Evolutionary conservation across 2,113 vertebrate species (phyloP).

Genomic region (Oryctolagus cuniculus): mOryCun1.1 NC_091432.1:107378501-107379000

Average conservation of each 20-base stretch:
- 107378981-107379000: constrained; percentile 31
- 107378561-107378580: not conserved
- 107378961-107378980: not conserved
- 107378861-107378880: not conserved
- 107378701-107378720: constrained; percentile 57
- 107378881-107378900: constrained; percentile 31
- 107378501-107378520: not conserved
- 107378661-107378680: constrained; percentile 48
- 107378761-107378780: constrained; percentile 70
- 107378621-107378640: constrained; percentile 58
- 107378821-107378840: not conserved
- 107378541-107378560: constrained; percentile 10
- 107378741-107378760: constrained; percentile 81
- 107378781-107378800: constrained; percentile 74
- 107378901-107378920: not conserved
- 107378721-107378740: constrained; percentile 59
- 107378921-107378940: constrained; percentile 8
- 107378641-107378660: constrained; percentile 47
- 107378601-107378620: constrained; percentile 53
- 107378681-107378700: not conserved
- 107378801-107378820: constrained; percentile 64
- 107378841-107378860: constrained; percentile 5
- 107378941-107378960: not conserved
- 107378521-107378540: constrained; percentile 23
- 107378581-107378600: constrained; percentile 39